Evolutionary conservation across 2,888 invertebrate genomes (phyloP), one percentile per base, ranked within the genome.

Genomic region (Meandrusa payeni): DNA sequence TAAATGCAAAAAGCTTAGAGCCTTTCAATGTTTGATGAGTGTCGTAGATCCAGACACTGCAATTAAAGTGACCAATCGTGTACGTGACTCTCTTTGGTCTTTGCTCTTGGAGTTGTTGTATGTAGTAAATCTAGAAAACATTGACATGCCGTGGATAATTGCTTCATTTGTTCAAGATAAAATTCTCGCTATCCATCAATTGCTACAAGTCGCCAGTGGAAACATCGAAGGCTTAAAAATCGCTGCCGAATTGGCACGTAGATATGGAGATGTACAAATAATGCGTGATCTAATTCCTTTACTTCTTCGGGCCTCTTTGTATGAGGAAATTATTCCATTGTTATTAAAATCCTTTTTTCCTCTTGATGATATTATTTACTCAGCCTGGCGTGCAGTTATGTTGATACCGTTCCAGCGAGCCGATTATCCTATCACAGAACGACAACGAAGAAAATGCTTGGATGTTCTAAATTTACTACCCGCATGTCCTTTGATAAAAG

Each of bases 1-100:
- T 41, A 86, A 83, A 60, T 66, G 69, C 43, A 88, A 85, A 58
- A 86, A 87, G 63, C 64, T 89, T 51, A 66, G 85, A 57, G 88
- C 88, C 26, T 62, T 88, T 12, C 88, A 89, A 58, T 88, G 88
- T 54, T 61, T 88, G 27, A 76, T 88, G 69, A 88, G 88, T 54
- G 66, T 87, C 11, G 76, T 85, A 31, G 86, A 88, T 46, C 59
- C 76, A 5, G 88, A 88, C 45, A 81, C 82, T 38, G 78, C 86
- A 19, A 62, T 82, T 6, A 88, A 83, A 66, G 86, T 87, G 15
- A 75, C 87, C 23, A 77, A 80, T 51, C 67, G 69, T 32, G 76
- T 77, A 52, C 75, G 85, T 27, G 69, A 77, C 32, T 69, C 64
- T n/a, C 59, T 88, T 32, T 88, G 88, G 88, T 48, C 56, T 10